These are phyloP conservation scores for Drosophila kuntzei DNA, from an alignment of 2,888 invertebrate genomes.

Conservation along the genomic window DNA sequence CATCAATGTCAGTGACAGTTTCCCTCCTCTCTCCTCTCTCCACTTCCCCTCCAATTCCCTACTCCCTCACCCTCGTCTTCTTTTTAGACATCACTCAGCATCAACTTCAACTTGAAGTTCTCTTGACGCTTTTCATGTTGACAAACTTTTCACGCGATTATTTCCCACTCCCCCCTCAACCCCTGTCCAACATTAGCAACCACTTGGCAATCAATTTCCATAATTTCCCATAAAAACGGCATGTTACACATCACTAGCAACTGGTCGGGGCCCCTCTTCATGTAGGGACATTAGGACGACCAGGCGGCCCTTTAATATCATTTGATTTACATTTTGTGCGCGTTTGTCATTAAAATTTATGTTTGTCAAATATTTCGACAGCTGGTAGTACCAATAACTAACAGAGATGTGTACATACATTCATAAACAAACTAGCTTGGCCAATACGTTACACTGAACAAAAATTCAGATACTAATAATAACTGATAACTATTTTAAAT, in stretches of 20 bases:
- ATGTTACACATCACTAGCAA: conserved; percentile 57
- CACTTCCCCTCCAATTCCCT: not conserved
- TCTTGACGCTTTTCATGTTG: conserved; percentile 48
- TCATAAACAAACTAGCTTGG: not conserved
- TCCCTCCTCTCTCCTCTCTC: not conserved
- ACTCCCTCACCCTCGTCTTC: conserved; percentile 1
- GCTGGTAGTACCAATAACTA: conserved; percentile 50
- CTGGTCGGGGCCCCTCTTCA: conserved; percentile 2
- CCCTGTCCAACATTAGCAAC: conserved; percentile 10
- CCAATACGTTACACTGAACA: no score
- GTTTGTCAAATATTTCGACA: conserved; percentile 60
- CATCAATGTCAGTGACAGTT: conserved; percentile 71
- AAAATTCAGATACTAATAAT: no score
- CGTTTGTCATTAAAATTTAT: conserved; percentile 71
- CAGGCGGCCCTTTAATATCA: conserved; percentile 64
- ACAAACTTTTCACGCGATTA: conserved; percentile 64
- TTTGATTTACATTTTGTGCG: conserved; percentile 75
- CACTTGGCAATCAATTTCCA: conserved; percentile 75
- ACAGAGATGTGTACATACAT: not conserved
- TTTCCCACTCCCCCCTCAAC: conserved; percentile 25
- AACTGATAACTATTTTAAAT: no score
- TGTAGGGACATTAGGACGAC: conserved; percentile 52
- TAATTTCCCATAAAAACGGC: conserved; percentile 76
- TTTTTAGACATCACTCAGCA: conserved; percentile 62
- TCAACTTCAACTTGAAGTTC: conserved; percentile 56